phyloP scores from a whole-genome alignment of 2,888 invertebrate genomes.

The Clanis bilineata region DNA sequence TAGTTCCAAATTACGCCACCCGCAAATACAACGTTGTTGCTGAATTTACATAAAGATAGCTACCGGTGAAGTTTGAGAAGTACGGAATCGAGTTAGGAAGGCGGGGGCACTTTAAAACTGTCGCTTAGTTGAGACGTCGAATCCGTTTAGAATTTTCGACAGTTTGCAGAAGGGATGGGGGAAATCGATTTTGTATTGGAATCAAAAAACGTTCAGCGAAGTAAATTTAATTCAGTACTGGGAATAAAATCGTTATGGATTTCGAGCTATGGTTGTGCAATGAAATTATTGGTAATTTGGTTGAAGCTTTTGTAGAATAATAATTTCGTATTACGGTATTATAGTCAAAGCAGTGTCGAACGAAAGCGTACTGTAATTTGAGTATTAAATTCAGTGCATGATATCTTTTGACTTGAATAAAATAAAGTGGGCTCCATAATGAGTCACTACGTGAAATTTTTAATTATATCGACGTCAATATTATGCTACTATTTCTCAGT shows the following conservation, averaged over 20 bases:
- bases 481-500: too few species aligned
- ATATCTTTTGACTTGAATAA: too few species aligned
- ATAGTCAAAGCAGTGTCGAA: not conserved
- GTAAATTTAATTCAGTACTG: not conserved
- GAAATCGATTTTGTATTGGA: not conserved
- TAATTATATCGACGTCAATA: too few species aligned
- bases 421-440: too few species aligned
- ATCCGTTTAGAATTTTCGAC: conserved; percentile 76
- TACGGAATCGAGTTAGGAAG: conserved; percentile 76
- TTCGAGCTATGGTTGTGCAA: not conserved
- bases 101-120: conserved; percentile 77
- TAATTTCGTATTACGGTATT: not conserved
- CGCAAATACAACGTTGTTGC: conserved; percentile 51
- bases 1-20: conserved; percentile 37
- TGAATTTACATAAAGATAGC: conserved; percentile 78
- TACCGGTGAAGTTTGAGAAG: conserved; percentile 62
- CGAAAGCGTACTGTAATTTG: not conserved
- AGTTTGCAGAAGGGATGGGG: conserved; percentile 45
- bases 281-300: not conserved
- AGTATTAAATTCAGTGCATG: too few species aligned
- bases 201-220: conserved; percentile 19
- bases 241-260: not conserved
- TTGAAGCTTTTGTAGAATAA: not conserved
- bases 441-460: too few species aligned
- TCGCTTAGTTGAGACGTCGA: conserved; percentile 78